Base-by-base conservation (phyloP, 2,888 invertebrate genomes). In the Scaptomyza caliginosa region DNA sequence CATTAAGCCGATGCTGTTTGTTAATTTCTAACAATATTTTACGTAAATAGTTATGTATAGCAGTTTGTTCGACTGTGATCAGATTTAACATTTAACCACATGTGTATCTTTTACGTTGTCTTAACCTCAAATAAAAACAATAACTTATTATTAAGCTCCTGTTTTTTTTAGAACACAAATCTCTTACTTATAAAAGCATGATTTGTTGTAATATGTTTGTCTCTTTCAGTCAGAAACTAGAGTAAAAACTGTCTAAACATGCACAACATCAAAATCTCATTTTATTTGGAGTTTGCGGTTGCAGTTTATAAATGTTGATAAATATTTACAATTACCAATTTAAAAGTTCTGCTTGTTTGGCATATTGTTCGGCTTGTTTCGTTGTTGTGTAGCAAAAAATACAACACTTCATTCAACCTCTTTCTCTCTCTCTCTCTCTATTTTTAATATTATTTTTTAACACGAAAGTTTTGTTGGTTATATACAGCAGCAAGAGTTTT, bases 271-370 rank as follows among this genome's bases (percentile, higher is more conserved):
- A 43, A 19, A 40, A 43, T 55, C 45, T 57, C 8, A 24, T 43
- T 43, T 48, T 39, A 17, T 36, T 62, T 24, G 36, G 6, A 49
- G 43, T 63, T 64, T 34, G 50, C 49, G 55, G 54, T 17, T 38
- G 65, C 55, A 68, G 51, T 73, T 72, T 68, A 66, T 82, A 70
- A 64, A 71, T 78, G 78, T 80, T 83, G 69, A 68, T 81, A 84
- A 84, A 84, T 86, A 84, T 84, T 86, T 84, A 79, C 84, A 81
- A 69, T 86, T 83, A 84, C 79, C 77, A 81, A 72, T 72, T 72
- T 81, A 84, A 84, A 86, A 81, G 77, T 84, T 83, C 56, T 65
- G 56, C 70, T 67, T 66, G 64, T 59, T 40, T 45, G 45, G 56
- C 72, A 55, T 68, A 68, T 58, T 42, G 58, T 56, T 64, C 62